Evolutionary conservation across 2,797 vertebrate genomes (phyloP).

Genomic region (Pygocentrus nattereri): DNA sequence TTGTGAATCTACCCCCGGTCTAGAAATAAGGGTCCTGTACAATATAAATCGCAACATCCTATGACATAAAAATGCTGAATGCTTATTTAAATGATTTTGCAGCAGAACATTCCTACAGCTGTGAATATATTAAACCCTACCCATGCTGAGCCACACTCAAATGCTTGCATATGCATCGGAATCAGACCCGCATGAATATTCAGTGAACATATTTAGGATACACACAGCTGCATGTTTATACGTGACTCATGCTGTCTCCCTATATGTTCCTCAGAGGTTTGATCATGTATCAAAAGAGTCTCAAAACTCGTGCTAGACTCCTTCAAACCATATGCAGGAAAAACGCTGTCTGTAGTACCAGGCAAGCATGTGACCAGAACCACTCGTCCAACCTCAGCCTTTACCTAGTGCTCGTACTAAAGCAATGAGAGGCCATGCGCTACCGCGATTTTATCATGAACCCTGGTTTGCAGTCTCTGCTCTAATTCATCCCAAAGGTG

Average conservation of each 20-base stretch:
- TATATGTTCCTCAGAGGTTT: constrained; percentile 19
- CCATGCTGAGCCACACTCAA: constrained; percentile 16
- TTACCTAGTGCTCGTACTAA: too few species aligned
- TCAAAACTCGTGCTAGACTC: neutral
- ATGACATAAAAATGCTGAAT: too few species aligned
- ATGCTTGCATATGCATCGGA: constrained; percentile 21
- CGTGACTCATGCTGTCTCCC: constrained; percentile 7
- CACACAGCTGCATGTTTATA: constrained; percentile 35
- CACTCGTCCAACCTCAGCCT: too few species aligned
- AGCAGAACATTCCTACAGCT: neutral
- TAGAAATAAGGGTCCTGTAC: too few species aligned
- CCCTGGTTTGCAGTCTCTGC: too few species aligned
- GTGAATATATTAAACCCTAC: constrained; percentile 25
- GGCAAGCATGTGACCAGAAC: too few species aligned
- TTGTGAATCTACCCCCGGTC: too few species aligned
- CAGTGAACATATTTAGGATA: constrained; percentile 15
- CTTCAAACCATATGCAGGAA: neutral
- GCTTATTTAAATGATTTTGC: neutral
- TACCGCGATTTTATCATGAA: too few species aligned
- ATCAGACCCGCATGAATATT: constrained; percentile 35
- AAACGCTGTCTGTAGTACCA: too few species aligned
- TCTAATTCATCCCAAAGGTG: too few species aligned
- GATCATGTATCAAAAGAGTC: neutral
- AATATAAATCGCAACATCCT: too few species aligned
- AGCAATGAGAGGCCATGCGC: too few species aligned